Evolutionary conservation across 2,888 invertebrate species (phyloP).

Genomic region (Norana najaformis): DNA sequence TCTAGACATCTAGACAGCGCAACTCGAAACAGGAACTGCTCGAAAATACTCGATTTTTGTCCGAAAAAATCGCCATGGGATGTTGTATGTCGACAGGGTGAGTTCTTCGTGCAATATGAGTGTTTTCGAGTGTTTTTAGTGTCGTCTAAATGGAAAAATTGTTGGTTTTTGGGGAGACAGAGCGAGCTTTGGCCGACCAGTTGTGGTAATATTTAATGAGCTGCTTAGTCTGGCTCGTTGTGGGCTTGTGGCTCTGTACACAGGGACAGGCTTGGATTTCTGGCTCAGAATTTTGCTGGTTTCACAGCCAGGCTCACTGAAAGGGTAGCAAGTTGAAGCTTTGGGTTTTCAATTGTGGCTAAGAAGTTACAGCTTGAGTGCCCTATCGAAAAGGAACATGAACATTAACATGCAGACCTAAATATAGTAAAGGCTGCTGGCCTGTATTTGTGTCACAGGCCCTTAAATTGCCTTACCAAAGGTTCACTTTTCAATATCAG

Average conservation of each 20-base stretch:
- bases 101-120: background rate
- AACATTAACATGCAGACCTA: background rate
- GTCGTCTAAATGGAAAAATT: background rate
- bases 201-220: conserved; percentile 9
- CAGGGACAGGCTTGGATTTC: background rate
- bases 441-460: background rate
- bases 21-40: background rate
- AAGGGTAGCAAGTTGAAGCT: background rate
- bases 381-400: background rate
- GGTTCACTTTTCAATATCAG: no score
- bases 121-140: background rate
- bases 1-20: background rate
- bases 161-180: background rate
- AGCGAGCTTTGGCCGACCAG: background rate
- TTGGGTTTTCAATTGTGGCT: background rate
- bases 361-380: background rate
- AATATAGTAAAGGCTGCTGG: background rate
- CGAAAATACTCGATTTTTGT: background rate
- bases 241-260: conserved; percentile 1
- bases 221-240: background rate
- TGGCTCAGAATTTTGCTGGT: background rate
- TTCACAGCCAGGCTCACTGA: background rate
- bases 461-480: no score
- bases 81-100: background rate
- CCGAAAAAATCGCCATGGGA: background rate